These are phyloP conservation scores for Tenthredo amoena DNA, from an alignment of 2,888 invertebrate species.

Conservation along the genomic window DNA sequence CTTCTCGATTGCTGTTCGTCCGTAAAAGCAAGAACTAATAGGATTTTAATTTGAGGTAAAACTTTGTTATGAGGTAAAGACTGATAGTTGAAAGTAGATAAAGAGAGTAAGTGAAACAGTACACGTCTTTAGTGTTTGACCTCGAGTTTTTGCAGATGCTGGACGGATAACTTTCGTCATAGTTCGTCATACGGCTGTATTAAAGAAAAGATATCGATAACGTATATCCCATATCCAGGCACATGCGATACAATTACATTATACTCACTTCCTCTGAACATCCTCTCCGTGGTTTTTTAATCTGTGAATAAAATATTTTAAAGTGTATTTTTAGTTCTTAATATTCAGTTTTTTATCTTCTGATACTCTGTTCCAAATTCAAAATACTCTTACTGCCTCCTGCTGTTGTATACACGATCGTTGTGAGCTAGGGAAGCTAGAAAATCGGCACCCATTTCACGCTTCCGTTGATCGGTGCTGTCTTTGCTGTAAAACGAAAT, in stretches of 20 bases:
- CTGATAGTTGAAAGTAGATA: conserved; percentile 62
- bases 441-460: conserved; percentile 58
- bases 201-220: background rate
- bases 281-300: background rate
- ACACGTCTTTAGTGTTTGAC: conserved; percentile 60
- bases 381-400: background rate
- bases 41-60: conserved; percentile 54
- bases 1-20: background rate
- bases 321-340: background rate
- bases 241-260: background rate
- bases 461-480: conserved; percentile 55
- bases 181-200: background rate
- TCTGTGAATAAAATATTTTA: conserved; percentile 5
- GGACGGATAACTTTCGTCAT: background rate
- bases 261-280: background rate
- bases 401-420: conserved; percentile 35
- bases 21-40: background rate
- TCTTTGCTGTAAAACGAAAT: conserved; percentile 49
- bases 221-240: background rate
- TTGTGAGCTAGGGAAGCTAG: conserved; percentile 58
- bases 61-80: conserved; percentile 60
- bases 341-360: background rate
- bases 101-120: conserved; percentile 61
- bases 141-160: conserved; percentile 51
- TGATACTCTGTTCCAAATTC: background rate